These are phyloP conservation scores for Choristoneura rosaceana DNA, from an alignment of 2,888 invertebrate species.

Conservation along the genomic window DNA sequence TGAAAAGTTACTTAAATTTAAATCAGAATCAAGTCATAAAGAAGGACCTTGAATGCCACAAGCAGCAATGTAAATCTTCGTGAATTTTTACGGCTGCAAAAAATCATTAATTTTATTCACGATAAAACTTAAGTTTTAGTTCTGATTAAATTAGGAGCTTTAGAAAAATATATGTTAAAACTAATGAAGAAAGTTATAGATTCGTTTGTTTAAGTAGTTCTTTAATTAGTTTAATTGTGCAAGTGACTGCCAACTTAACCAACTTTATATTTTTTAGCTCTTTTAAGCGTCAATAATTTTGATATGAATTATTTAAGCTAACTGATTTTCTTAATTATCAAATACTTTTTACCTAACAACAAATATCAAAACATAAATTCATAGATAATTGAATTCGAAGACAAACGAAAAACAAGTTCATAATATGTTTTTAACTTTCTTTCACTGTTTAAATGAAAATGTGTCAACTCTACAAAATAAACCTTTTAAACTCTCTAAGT, in stretches of 20 bases:
- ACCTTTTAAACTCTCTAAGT: slow-evolving; percentile 25
- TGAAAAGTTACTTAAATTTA: neutral
- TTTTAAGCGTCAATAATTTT: too few species aligned
- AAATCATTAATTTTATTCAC: neutral
- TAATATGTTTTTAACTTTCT: neutral
- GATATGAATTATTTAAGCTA: too few species aligned
- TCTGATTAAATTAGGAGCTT: neutral
- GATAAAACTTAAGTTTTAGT: slow-evolving; percentile 1
- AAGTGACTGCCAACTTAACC: neutral
- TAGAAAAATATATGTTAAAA: neutral
- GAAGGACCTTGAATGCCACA: neutral
- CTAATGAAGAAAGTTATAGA: neutral
- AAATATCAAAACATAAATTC: too few species aligned
- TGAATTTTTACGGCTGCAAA: slow-evolving; percentile 1
- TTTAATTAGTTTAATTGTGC: neutral
- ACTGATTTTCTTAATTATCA: too few species aligned
- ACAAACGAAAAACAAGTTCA: neutral
- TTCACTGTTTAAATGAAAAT: neutral
- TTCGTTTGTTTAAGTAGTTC: neutral
- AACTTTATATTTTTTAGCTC: neutral
- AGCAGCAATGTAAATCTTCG: slow-evolving; percentile 6
- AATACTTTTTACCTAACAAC: too few species aligned
- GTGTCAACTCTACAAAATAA: slow-evolving; percentile 1
- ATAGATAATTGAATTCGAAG: too few species aligned
- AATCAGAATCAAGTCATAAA: neutral